A percentile compares a stretch with the other conserved stretches of the same genome.
Conservation (phyloP, 2,888 invertebrate genomes). For the Ashinkailepas kermadecensis region DNA sequence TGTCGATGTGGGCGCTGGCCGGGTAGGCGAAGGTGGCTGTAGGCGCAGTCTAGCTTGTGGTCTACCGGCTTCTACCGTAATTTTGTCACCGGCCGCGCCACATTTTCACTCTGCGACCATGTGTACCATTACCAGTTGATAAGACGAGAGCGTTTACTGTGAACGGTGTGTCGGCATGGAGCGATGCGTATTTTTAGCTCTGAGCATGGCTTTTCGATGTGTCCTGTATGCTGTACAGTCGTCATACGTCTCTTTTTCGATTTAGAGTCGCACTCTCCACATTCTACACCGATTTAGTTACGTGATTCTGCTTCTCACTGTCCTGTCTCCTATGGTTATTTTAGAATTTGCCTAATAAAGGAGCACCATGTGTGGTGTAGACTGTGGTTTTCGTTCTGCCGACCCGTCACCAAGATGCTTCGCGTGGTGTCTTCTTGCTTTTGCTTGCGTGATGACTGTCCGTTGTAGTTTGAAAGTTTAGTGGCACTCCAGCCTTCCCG, state of each 20-base stretch:
- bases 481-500: too few species aligned
- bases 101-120: neutral
- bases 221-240: neutral
- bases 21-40: neutral
- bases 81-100: neutral
- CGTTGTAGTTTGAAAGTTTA: too few species aligned
- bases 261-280: too few species aligned
- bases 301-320: neutral
- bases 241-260: too few species aligned
- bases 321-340: slow-evolving; percentile 14
- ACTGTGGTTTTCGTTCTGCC: too few species aligned
- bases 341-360: slow-evolving; percentile 8
- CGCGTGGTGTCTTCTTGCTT: too few species aligned
- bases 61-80: neutral
- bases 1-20: too few species aligned
- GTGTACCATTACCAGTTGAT: neutral
- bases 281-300: too few species aligned
- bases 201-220: neutral
- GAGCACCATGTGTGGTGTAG: neutral
- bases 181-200: neutral
- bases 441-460: too few species aligned
- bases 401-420: too few species aligned
- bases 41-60: neutral
- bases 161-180: neutral
- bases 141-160: neutral